phyloP scores from a whole-genome alignment of 1,140 invertebrate species.

The Zaprionus tsacasi region DNA sequence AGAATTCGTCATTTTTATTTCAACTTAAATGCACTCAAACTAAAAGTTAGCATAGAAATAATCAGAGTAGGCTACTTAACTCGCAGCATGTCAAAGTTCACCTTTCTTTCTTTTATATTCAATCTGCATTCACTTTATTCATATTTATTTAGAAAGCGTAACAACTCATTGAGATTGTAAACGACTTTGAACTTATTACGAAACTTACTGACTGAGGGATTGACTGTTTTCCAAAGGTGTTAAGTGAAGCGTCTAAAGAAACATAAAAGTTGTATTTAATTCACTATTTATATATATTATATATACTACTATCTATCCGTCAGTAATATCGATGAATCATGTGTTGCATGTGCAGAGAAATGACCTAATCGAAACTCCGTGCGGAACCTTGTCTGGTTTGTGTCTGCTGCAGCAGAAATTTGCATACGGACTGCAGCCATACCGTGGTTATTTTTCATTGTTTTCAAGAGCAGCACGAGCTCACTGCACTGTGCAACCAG shows the following conservation, averaged over 20 bases:
- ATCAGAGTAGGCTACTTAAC: too few relatives aligned
- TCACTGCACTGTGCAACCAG: neutral
- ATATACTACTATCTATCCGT: neutral
- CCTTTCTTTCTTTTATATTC: neutral
- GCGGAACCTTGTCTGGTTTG: neutral
- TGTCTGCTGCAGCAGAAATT: constrained; percentile 14
- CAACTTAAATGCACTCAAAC: too few relatives aligned
- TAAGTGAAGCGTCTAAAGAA: neutral
- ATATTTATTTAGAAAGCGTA: neutral
- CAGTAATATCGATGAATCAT: neutral
- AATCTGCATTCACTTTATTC: neutral
- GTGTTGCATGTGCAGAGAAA: neutral
- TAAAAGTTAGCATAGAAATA: too few relatives aligned
- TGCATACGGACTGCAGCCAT: neutral
- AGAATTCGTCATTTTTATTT: too few relatives aligned
- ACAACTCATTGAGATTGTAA: neutral
- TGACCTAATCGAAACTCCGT: neutral
- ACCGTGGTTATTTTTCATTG: neutral
- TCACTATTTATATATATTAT: neutral
- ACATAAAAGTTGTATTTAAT: neutral
- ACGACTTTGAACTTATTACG: neutral
- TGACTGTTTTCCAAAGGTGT: neutral
- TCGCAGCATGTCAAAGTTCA: neutral
- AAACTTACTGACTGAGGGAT: neutral
- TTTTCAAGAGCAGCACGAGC: constrained; percentile 1